A percentile compares a stretch with the other conserved stretches of the same genome.
Conservation (phyloP, 2,113 vertebrate genomes). For the Balaeniceps rex region DNA sequence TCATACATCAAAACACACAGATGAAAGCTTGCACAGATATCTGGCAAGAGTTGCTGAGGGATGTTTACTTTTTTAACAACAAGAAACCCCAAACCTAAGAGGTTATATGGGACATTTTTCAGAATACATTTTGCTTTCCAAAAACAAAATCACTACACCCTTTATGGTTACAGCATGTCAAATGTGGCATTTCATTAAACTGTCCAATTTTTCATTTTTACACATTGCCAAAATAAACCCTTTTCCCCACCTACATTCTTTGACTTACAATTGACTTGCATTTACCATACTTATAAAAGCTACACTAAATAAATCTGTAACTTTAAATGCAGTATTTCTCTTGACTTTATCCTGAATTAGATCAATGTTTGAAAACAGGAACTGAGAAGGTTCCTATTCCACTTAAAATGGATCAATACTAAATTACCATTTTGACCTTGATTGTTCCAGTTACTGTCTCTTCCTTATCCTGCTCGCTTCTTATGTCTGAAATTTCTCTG, state of each 20-base stretch:
- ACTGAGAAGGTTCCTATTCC: neutral
- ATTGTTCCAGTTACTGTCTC: neutral
- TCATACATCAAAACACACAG: neutral
- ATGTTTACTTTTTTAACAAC: neutral
- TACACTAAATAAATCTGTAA: neutral
- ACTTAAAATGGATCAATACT: constrained; percentile 44
- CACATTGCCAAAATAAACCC: neutral
- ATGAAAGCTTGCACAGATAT: neutral
- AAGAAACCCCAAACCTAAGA: neutral
- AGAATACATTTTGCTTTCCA: neutral
- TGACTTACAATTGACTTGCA: neutral
- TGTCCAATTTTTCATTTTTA: neutral
- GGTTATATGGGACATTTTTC: neutral
- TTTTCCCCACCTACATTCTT: neutral
- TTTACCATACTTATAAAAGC: neutral
- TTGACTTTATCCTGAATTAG: neutral
- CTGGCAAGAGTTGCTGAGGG: neutral
- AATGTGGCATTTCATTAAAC: neutral
- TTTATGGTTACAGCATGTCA: neutral
- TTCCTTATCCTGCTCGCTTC: neutral
- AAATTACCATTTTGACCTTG: constrained; percentile 52
- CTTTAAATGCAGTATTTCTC: neutral
- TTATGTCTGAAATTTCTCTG: neutral
- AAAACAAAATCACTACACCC: neutral
- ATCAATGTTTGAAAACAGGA: neutral